Conservation (phyloP, 2,797 vertebrate genomes). For the Channallabes apus region DNA sequence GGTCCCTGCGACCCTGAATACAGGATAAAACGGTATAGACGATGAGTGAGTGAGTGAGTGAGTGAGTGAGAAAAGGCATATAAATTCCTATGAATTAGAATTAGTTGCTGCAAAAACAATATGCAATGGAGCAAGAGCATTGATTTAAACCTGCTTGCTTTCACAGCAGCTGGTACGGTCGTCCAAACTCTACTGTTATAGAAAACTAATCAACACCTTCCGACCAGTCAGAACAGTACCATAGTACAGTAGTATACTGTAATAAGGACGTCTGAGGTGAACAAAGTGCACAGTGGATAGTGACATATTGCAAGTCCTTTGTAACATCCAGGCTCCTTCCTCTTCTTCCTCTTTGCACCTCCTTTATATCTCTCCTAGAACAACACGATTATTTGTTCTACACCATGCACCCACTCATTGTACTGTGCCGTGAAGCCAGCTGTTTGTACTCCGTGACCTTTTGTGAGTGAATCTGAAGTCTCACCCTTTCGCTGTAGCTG, state of each 20-base stretch:
- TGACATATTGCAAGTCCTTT: conserved; percentile 32
- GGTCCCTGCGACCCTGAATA: no score
- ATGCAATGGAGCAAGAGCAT: neutral
- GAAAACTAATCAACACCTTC: neutral
- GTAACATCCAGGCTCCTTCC: conserved; percentile 44
- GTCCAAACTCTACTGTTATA: neutral
- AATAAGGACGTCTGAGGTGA: neutral
- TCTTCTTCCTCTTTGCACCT: conserved; percentile 41
- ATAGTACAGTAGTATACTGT: neutral
- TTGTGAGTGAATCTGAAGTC: conserved; percentile 52
- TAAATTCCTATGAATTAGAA: neutral
- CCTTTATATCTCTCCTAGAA: conserved; percentile 46
- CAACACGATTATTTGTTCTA: conserved; percentile 62
- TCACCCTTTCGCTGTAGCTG: conserved; percentile 31
- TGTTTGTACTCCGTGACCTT: conserved; percentile 63
- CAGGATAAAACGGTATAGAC: no score
- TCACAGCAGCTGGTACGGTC: neutral
- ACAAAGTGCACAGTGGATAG: neutral
- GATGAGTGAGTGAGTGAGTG: no score
- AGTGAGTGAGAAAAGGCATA: no score
- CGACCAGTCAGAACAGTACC: neutral
- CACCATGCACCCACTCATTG: conserved; percentile 28
- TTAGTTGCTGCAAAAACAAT: neutral
- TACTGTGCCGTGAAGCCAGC: conserved; percentile 21
- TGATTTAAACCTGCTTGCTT: neutral